Conservation (phyloP, 2,113 vertebrate genomes). For the Stictonetta naevosa region DNA sequence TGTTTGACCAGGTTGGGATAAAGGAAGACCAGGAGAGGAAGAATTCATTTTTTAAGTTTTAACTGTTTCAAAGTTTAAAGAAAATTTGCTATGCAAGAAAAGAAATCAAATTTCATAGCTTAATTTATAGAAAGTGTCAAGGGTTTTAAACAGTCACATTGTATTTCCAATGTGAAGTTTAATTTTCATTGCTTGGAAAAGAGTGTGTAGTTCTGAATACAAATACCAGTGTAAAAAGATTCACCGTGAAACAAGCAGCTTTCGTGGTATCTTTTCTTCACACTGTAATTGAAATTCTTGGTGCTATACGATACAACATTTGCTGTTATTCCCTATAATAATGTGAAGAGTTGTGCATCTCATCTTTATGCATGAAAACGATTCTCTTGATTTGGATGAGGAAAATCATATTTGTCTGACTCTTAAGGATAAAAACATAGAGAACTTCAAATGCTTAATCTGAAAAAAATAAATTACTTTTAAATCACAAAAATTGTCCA, state of each 20-base stretch:
- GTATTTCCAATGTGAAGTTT: neutral
- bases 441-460: neutral
- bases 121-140: neutral
- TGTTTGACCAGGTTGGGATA: neutral
- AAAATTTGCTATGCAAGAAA: slow-evolving; percentile 51
- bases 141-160: neutral
- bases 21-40: neutral
- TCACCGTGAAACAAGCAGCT: neutral
- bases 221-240: neutral
- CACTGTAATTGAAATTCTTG: slow-evolving; percentile 31
- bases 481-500: neutral
- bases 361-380: neutral
- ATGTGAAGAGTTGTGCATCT: slow-evolving; percentile 1
- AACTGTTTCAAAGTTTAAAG: neutral
- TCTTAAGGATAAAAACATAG: neutral
- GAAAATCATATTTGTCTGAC: neutral
- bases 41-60: neutral
- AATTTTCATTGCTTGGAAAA: neutral
- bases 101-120: neutral
- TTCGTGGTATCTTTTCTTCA: neutral
- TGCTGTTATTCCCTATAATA: slow-evolving; percentile 9
- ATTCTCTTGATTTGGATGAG: neutral
- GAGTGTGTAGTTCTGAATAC: neutral
- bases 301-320: neutral
- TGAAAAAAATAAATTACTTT: slow-evolving; percentile 35